These are phyloP conservation scores for Lithobates sylvaticus DNA, from an alignment of 2,797 vertebrate genomes.

Conservation along the genomic window DNA sequence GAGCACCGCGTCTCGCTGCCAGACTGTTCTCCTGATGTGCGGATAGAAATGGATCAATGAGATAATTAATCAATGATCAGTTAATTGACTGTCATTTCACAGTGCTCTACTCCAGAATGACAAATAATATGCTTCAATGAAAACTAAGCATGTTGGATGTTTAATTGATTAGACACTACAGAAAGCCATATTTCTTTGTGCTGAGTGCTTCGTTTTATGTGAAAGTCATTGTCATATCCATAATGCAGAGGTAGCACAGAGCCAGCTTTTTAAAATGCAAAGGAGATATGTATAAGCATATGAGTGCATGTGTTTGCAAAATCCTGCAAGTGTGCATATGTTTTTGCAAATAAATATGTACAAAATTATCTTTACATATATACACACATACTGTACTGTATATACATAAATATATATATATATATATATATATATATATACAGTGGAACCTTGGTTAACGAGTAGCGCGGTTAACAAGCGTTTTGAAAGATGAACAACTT, in stretches of 20 bases:
- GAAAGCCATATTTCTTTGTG: slow-evolving; percentile 13
- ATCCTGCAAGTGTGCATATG: no score
- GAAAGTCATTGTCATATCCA: not conserved
- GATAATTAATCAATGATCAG: slow-evolving; percentile 59
- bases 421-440: no score
- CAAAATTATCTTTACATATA: no score
- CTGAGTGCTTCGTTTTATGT: not conserved
- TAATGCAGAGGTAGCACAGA: not conserved
- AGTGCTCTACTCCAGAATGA: slow-evolving; percentile 47
- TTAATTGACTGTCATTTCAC: slow-evolving; percentile 60
- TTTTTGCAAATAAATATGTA: no score
- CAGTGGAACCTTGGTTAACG: no score
- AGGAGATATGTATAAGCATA: not conserved
- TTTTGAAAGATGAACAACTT: no score
- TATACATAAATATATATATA: no score
- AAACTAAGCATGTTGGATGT: slow-evolving; percentile 39
- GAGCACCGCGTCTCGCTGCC: not conserved
- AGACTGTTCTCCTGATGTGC: not conserved
- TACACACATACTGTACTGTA: no score
- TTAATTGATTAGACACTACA: slow-evolving; percentile 44
- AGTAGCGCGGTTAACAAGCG: no score
- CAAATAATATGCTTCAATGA: slow-evolving; percentile 49
- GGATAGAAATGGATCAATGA: slow-evolving; percentile 41
- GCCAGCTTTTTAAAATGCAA: not conserved
- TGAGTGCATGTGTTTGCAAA: no score